These are phyloP conservation scores for Conus betulinus DNA, from an alignment of 1,140 invertebrate species.

Conservation along the genomic window DNA sequence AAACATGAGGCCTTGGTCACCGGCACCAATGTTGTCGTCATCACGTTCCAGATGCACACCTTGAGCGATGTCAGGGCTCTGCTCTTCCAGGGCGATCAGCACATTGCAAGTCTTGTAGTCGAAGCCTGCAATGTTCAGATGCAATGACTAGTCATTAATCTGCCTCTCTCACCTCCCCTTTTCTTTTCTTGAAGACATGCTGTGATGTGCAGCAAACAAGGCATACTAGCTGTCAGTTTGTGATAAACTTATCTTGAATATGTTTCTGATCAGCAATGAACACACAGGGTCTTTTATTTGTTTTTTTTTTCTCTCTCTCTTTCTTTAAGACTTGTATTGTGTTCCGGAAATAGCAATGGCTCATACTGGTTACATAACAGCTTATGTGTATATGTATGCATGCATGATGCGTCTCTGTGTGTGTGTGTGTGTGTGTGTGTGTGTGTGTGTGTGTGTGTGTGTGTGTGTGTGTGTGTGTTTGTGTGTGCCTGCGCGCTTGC, in stretches of 20 bases:
- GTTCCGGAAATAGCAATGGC: no score
- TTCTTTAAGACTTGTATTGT: no score
- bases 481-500: no score
- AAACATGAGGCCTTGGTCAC: constrained; percentile 87
- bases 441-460: not conserved
- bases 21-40: constrained; percentile 98
- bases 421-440: constrained; percentile 2
- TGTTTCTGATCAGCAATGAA: no score
- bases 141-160: not conserved
- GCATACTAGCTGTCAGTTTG: no score
- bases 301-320: no score
- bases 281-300: no score
- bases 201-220: no score
- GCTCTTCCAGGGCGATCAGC: constrained; percentile 97
- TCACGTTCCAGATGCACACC: constrained; percentile 95
- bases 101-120: constrained; percentile 99
- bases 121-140: constrained; percentile 83
- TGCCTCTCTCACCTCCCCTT: no score
- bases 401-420: not conserved
- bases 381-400: not conserved
- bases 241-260: no score
- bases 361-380: no score
- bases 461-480: not conserved
- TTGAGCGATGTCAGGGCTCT: constrained; percentile 97
- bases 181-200: no score